phyloP scores from a whole-genome alignment of 2,888 invertebrate genomes.

The Mesochorus sp. region DNA sequence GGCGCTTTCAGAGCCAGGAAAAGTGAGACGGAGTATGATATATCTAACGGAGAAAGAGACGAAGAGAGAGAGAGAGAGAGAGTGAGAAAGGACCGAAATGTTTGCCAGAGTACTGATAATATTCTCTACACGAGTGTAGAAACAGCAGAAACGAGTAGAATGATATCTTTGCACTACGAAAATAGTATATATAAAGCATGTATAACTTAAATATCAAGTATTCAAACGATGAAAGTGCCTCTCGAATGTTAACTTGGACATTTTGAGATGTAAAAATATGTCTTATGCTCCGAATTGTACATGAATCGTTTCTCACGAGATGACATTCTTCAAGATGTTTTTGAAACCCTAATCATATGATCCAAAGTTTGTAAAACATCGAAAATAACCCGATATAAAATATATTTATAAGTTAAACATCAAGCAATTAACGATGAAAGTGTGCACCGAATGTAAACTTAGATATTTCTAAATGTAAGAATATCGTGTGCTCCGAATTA shows the following conservation, averaged over 20 bases:
- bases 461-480: too few relatives aligned
- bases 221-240: too few relatives aligned
- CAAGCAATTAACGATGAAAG: too few relatives aligned
- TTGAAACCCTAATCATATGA: too few relatives aligned
- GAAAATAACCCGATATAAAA: too few relatives aligned
- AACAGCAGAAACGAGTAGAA: conserved; percentile 21
- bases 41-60: neutral
- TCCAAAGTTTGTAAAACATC: neutral
- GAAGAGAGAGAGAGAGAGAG: neutral
- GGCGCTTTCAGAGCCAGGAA: too few relatives aligned
- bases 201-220: too few relatives aligned
- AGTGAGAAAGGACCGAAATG: conserved; percentile 1
- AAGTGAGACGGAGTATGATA: conserved; percentile 34
- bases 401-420: too few relatives aligned
- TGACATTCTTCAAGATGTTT: conserved; percentile 4
- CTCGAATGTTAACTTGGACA: neutral
- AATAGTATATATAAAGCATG: too few relatives aligned
- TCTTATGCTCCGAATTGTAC: too few relatives aligned
- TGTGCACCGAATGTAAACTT: too few relatives aligned
- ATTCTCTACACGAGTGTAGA: conserved; percentile 7
- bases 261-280: conserved; percentile 29
- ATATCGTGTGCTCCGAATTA: too few relatives aligned
- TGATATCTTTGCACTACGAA: neutral
- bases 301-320: conserved; percentile 14
- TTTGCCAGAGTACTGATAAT: conserved; percentile 43